Evolutionary conservation across 1,140 invertebrate genomes (phyloP).

Genomic region (Ceratina australensis): DNA sequence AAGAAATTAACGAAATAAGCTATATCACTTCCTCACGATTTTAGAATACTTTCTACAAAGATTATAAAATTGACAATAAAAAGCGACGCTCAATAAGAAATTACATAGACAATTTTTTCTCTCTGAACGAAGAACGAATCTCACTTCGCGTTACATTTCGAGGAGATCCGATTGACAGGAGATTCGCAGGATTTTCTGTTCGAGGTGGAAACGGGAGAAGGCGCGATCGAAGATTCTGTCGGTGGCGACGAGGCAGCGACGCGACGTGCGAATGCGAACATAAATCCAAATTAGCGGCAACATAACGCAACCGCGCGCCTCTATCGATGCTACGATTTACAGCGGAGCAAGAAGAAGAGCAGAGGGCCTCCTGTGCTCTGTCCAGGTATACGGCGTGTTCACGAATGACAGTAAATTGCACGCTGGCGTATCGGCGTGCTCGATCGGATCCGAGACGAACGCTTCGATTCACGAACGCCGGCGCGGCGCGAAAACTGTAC

Average conservation of each 20-base stretch:
- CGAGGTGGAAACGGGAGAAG: constrained; percentile 41
- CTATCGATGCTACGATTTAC: constrained; percentile 55
- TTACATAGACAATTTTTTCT: neutral
- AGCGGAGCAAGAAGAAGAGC: neutral
- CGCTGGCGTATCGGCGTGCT: constrained; percentile 22
- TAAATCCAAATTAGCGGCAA: constrained; percentile 74
- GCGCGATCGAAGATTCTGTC: constrained; percentile 32
- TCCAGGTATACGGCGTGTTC: constrained; percentile 11
- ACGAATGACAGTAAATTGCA: constrained; percentile 60
- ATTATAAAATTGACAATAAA: too few relatives aligned
- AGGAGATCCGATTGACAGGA: neutral
- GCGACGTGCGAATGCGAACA: constrained; percentile 67
- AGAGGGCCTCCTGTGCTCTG: constrained; percentile 4
- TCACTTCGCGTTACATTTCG: neutral
- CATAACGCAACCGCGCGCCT: constrained; percentile 52
- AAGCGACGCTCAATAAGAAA: too few relatives aligned
- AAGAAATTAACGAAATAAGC: too few relatives aligned
- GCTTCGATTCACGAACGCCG: constrained; percentile 19
- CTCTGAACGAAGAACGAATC: neutral
- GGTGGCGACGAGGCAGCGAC: constrained; percentile 23
- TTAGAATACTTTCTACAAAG: too few relatives aligned
- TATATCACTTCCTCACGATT: too few relatives aligned
- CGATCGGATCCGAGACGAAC: constrained; percentile 39
- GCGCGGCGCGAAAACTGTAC: constrained; percentile 1
- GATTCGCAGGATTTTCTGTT: constrained; percentile 14